Percentiles rank a stretch among this genome's conserved stretches.
These are phyloP conservation scores for Pandemis heparana DNA, from an alignment of 2,888 invertebrate genomes.

Conservation along the genomic window DNA sequence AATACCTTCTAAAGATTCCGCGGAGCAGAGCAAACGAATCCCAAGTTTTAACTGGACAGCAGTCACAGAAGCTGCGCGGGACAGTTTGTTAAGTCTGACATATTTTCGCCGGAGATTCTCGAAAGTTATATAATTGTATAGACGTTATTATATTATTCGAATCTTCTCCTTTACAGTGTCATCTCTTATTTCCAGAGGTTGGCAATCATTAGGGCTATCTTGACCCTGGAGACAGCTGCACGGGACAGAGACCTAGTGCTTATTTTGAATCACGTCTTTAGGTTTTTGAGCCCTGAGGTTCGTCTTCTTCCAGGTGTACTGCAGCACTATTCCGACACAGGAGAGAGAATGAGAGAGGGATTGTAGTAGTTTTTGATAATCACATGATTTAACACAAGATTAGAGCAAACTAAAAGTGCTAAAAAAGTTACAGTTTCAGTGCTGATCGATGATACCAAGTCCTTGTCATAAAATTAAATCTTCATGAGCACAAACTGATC, in stretches of 20 bases:
- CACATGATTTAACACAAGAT: background rate
- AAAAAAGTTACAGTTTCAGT: background rate
- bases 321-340: too few species aligned
- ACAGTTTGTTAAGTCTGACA: slow-evolving; percentile 22
- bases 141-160: background rate
- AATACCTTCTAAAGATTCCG: slow-evolving; percentile 38
- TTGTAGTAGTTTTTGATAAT: background rate
- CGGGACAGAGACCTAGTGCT: too few species aligned
- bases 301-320: too few species aligned
- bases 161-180: too few species aligned
- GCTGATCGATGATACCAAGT: background rate
- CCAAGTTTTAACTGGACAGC: slow-evolving; percentile 38
- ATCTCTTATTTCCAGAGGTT: too few species aligned
- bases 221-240: too few species aligned
- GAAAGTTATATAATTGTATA: background rate
- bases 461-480: background rate
- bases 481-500: slow-evolving; percentile 12
- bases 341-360: background rate
- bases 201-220: too few species aligned
- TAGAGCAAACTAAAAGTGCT: background rate
- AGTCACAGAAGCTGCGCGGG: slow-evolving; percentile 11
- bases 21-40: slow-evolving; percentile 12
- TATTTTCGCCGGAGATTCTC: background rate
- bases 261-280: too few species aligned
- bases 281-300: too few species aligned